Evolutionary conservation across 2,888 invertebrate species (phyloP), one percentile per base, ranked within the genome.

Genomic region (Drosophila koepferae): DNA sequence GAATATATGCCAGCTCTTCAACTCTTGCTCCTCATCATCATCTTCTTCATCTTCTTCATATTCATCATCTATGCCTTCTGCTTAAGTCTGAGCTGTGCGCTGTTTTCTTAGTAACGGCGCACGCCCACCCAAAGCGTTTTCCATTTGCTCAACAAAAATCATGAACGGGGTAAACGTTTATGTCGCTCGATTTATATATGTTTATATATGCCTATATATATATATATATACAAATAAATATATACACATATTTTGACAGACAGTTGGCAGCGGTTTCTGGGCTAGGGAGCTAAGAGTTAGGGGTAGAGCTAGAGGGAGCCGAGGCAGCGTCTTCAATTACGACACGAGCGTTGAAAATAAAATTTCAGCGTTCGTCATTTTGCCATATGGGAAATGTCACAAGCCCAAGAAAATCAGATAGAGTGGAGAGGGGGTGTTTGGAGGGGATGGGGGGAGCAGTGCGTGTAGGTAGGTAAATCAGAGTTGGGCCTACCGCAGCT

Each of bases 81-180:
- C 60, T 36, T 38, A 69, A 79, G 59, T 78, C 74, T 44, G 77
- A 38, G 65, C 55, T 40, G 53, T 9, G 49, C 28, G n/a, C 53
- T 87, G 85, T 90, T 89, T 89, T 89, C 89, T 89, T 89, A 89
- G 89, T 85, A 90, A 87, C 63, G 73, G 66, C 74, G 67, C 70
- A 85, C 80, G 90, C 51, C 88, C 89, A 90, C 89, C 90, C 89
- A 90, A 89, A 85, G 86, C 84, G 89, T 81, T 88, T 90, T 88
- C 90, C 89, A 87, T 87, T 87, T 87, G 76, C 77, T 16, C 28
- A n/a, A 38, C 36, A 20, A 14, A 83, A 70, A 69, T 59, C 53
- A 58, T 61, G 65, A 82, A 88, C 82, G 88, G 82, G 90, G 88
- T 89, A 82, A 88, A 74, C 88, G 86, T 66, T 83, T 79, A 62